These are phyloP conservation scores for Canis aureus DNA, from an alignment of 2,113 vertebrate genomes.

Conservation along the genomic window DNA sequence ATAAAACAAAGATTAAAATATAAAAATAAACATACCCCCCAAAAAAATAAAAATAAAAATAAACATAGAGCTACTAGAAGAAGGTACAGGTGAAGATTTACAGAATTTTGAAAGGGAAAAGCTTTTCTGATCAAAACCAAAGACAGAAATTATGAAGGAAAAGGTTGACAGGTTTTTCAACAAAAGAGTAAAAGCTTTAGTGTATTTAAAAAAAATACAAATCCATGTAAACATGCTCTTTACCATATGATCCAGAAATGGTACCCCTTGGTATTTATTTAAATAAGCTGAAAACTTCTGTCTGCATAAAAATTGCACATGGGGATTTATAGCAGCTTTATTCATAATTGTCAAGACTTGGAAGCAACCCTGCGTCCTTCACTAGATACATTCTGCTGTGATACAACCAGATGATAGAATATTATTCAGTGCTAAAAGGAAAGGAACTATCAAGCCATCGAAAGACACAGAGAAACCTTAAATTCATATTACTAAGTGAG, in stretches of 20 bases:
- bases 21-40: background rate
- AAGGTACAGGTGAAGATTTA: slow-evolving; percentile 32
- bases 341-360: background rate
- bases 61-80: background rate
- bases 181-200: background rate
- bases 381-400: background rate
- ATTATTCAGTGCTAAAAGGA: background rate
- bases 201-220: background rate
- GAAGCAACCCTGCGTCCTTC: background rate
- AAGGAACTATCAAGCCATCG: background rate
- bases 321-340: background rate
- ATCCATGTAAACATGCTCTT: background rate
- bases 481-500: background rate
- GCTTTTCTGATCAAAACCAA: slow-evolving; percentile 1
- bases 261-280: background rate
- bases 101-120: slow-evolving; percentile 27
- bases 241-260: background rate
- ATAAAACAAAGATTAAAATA: slow-evolving; percentile 49
- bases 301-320: background rate
- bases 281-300: slow-evolving; percentile 10
- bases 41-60: slow-evolving; percentile 27
- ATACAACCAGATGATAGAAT: background rate
- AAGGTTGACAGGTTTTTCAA: background rate
- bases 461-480: background rate
- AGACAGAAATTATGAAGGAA: slow-evolving; percentile 1